These are phyloP conservation scores for Boulengeromyrus knoepffleri DNA, from an alignment of 2,113 vertebrate species.

Conservation along the genomic window DNA sequence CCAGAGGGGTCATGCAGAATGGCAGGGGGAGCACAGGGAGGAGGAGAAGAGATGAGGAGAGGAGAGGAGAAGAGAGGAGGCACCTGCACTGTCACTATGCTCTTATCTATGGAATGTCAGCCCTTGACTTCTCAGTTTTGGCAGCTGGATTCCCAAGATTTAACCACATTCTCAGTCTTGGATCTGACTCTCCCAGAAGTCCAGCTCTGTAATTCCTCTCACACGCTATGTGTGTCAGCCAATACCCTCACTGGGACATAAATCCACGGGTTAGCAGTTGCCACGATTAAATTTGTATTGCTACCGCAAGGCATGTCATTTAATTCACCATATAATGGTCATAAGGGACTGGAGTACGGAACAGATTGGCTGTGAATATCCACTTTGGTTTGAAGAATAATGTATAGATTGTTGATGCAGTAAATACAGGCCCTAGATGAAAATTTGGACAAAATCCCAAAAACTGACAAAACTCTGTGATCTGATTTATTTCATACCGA, in stretches of 20 bases:
- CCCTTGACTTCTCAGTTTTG: neutral
- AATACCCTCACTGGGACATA: slow-evolving; percentile 41
- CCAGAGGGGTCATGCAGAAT: slow-evolving; percentile 3
- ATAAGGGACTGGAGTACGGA: neutral
- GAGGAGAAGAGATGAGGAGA: neutral
- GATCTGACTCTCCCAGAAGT: neutral
- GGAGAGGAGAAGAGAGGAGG: no score
- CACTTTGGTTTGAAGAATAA: neutral
- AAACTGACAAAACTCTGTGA: slow-evolving; percentile 70
- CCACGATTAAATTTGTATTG: neutral
- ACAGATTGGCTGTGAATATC: neutral
- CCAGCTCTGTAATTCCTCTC: neutral
- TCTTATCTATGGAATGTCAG: neutral
- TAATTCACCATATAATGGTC: neutral
- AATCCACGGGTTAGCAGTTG: neutral
- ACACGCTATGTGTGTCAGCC: slow-evolving; percentile 29
- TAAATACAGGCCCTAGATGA: neutral
- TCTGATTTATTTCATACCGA: neutral
- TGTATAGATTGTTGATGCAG: neutral
- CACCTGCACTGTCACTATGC: neutral
- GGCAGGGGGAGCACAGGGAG: neutral
- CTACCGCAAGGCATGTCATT: neutral
- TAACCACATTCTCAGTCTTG: neutral
- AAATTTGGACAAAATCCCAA: slow-evolving; percentile 84
- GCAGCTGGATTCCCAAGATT: neutral